Evolutionary conservation across 2,113 vertebrate genomes (phyloP).

Genomic region (Choloepus hoffmanni): DNA sequence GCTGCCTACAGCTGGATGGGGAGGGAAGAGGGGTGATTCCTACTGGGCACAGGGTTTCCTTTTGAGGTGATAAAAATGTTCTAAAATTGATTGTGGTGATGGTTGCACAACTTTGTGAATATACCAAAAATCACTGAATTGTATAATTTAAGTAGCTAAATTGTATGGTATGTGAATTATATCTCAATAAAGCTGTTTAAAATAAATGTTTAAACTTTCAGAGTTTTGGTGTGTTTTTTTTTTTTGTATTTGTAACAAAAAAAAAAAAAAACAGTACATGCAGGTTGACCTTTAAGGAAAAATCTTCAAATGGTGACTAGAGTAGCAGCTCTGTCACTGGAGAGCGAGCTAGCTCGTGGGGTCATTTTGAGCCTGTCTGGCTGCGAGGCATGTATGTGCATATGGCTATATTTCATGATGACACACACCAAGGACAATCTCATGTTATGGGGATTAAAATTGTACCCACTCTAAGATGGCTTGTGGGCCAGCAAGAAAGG

Average conservation of each 20-base stretch:
- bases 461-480: neutral
- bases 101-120: too few species aligned
- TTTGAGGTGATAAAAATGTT: too few species aligned
- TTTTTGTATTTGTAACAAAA: neutral
- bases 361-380: neutral
- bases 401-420: neutral
- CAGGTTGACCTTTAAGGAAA: neutral
- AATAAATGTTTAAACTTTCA: neutral
- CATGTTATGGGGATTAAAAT: conserved; percentile 32
- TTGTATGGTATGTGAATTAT: too few species aligned
- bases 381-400: neutral
- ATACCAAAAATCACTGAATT: too few species aligned
- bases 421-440: conserved; percentile 1
- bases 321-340: neutral
- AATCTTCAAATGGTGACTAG: neutral
- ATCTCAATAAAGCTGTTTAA: neutral
- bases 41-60: neutral
- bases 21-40: neutral
- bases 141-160: too few species aligned
- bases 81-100: too few species aligned
- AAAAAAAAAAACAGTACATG: neutral
- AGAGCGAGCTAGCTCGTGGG: neutral
- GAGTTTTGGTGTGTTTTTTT: neutral
- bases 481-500: conserved; percentile 33
- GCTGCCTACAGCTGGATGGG: neutral